phyloP scores from a whole-genome alignment of 2,888 invertebrate genomes.

The Barypeithes pellucidus region DNA sequence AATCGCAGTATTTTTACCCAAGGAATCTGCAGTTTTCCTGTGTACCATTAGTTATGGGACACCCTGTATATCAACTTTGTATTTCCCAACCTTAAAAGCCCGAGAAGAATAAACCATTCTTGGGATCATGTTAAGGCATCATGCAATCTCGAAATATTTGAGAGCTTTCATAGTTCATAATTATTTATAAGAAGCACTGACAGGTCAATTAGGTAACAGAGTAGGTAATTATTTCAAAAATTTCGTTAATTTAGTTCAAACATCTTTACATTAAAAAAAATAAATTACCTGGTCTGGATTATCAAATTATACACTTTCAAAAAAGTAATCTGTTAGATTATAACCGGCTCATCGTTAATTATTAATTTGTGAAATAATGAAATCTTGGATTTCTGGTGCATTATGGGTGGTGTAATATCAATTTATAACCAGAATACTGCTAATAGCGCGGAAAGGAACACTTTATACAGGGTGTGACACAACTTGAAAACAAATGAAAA shows the following conservation, averaged over 20 bases:
- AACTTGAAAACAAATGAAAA: too few species aligned
- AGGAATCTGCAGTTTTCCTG: too few species aligned
- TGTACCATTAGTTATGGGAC: too few species aligned
- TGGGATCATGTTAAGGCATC: too few species aligned
- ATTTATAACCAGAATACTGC: not conserved
- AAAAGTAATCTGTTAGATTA: conserved; percentile 1
- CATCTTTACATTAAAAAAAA: not conserved
- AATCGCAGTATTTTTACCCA: too few species aligned
- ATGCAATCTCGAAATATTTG: too few species aligned
- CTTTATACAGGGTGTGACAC: too few species aligned
- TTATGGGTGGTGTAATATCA: not conserved
- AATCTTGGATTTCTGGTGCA: not conserved
- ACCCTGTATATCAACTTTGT: too few species aligned
- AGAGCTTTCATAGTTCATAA: not conserved
- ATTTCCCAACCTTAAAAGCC: too few species aligned
- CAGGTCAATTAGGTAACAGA: not conserved
- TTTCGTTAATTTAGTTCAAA: not conserved
- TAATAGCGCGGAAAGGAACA: too few species aligned
- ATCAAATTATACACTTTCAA: not conserved
- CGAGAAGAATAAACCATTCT: too few species aligned
- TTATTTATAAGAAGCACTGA: not conserved
- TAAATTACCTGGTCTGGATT: not conserved
- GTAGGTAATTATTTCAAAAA: not conserved
- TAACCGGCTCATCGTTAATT: not conserved
- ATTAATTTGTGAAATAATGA: not conserved